A percentile compares a stretch with the other conserved stretches of the same genome.
These are phyloP conservation scores for Scartelaos histophorus DNA, from an alignment of 2,113 vertebrate genomes.

Conservation along the genomic window DNA sequence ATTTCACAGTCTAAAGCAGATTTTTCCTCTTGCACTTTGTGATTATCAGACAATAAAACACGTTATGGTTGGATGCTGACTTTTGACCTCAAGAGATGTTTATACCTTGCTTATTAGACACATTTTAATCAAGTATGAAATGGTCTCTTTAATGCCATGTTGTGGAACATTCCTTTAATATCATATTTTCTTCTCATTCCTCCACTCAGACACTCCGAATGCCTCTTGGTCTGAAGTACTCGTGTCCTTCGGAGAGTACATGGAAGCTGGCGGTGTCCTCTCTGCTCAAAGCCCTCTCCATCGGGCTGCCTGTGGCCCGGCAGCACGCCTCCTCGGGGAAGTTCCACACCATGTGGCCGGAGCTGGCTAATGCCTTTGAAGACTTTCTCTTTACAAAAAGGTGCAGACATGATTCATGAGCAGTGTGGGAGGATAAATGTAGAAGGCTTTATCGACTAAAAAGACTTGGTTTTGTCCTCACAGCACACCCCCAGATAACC, in stretches of 20 bases:
- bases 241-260: conserved; percentile 97
- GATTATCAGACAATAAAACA: too few relatives aligned
- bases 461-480: not conserved
- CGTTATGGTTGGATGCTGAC: too few relatives aligned
- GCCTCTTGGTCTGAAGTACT: conserved; percentile 93
- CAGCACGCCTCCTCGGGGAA: conserved; percentile 95
- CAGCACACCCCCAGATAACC: conserved; percentile 94
- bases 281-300: conserved; percentile 91
- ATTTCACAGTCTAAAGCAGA: too few relatives aligned
- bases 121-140: too few relatives aligned
- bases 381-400: conserved; percentile 99
- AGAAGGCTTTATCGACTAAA: not conserved
- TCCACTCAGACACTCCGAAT: conserved; percentile 72
- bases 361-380: conserved; percentile 92
- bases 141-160: too few relatives aligned
- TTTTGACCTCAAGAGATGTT: too few relatives aligned
- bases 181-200: not conserved
- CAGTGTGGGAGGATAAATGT: not conserved
- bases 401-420: conserved; percentile 60
- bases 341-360: conserved; percentile 98
- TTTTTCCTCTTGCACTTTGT: too few relatives aligned
- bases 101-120: too few relatives aligned
- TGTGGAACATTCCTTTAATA: too few relatives aligned
- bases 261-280: conserved; percentile 97
- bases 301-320: conserved; percentile 93